phyloP scores from a whole-genome alignment of 2,888 invertebrate genomes.

The Eristalinus sepulchralis region DNA sequence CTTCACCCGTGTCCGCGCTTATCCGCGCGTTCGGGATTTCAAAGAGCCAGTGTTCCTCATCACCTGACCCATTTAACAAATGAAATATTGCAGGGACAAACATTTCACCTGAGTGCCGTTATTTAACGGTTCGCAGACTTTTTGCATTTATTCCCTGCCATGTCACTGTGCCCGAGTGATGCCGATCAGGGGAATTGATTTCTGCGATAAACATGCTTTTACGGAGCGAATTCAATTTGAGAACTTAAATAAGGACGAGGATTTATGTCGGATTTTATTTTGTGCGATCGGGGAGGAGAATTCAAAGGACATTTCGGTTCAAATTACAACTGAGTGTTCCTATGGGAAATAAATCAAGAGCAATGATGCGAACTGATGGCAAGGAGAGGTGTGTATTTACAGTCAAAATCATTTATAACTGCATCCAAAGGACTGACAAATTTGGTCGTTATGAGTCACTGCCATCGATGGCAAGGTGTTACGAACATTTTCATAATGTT shows the following conservation, averaged over 20 bases:
- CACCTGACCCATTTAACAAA: conserved; percentile 38
- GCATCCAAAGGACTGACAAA: too few relatives aligned
- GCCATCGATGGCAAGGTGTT: too few relatives aligned
- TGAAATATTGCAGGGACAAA: conserved; percentile 23
- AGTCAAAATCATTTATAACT: too few relatives aligned
- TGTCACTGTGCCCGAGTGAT: not conserved
- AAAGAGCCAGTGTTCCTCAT: conserved; percentile 9
- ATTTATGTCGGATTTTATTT: not conserved
- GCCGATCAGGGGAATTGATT: conserved; percentile 11
- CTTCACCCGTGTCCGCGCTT: not conserved
- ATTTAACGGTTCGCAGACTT: conserved; percentile 19
- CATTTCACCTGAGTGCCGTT: conserved; percentile 9
- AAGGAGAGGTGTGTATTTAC: too few relatives aligned
- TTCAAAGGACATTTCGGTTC: too few relatives aligned
- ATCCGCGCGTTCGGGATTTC: not conserved
- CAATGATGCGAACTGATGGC: too few relatives aligned
- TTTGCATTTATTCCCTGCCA: conserved; percentile 10
- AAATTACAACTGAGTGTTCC: too few relatives aligned
- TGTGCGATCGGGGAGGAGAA: too few relatives aligned
- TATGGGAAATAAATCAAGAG: too few relatives aligned
- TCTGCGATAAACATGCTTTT: not conserved
- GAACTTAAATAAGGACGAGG: not conserved
- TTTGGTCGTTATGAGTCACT: too few relatives aligned
- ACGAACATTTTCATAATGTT: too few relatives aligned
- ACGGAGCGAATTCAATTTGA: not conserved